Evolutionary conservation across 1,140 invertebrate species (phyloP), one percentile per base, ranked within the genome.

Genomic region (Sitophilus oryzae): DNA sequence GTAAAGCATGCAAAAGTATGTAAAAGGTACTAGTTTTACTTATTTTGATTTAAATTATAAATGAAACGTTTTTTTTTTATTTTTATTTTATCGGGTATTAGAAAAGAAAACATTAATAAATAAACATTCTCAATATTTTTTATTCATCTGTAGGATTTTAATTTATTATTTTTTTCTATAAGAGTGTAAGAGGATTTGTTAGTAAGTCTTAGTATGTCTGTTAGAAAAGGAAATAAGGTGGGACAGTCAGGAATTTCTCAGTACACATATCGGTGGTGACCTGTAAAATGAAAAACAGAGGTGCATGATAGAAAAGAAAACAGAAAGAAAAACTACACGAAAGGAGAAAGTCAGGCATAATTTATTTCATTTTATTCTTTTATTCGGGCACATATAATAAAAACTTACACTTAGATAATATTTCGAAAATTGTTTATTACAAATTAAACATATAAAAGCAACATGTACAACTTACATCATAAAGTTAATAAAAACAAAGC

Each of bases 221-320:
- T 60, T 55, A 56, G 44, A 41, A 48, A 18, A 47, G 11, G 25
- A 30, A 30, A 30, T 6, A 30, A 30, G 25, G 25, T 30, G 25
- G n/a, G n/a, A n/a, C n/a, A n/a, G n/a, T n/a, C n/a, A n/a, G 45
- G 46, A 47, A 63, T 47, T 55, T 64, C 75, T 73, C 78, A 79
- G 71, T 77, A 79, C 62, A 78, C 76, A 65, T 77, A 75, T 71
- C 75, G 75, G 66, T 75, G 74, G 72, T 77, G 77, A 73, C 76
- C 77, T 79, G 77, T 71, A 79, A n/a, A 74, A 63, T 66, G 62
- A 72, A 56, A 71, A 68, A 59, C 5, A 48, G 23, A 42, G 45
- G 66, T 71, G 66, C 66, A 68, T 46, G 41, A 61, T n/a, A 59
- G 49, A 51, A 58, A 58, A 63, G 21, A 55, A 35, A 54, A 46